Conservation (phyloP, 2,113 vertebrate species). For the human region GRCh38 chr16:77594501-77595000, state of each 20-base stretch:
- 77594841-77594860: not conserved
- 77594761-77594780: conserved; percentile 28
- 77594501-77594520: not conserved
- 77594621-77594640: not conserved
- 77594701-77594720: not conserved
- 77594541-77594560: not conserved
- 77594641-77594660: not conserved
- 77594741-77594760: conserved; percentile 9
- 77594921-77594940: conserved; percentile 84
- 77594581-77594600: not conserved
- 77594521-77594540: not conserved
- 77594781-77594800: not conserved
- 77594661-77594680: not conserved
- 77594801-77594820: not conserved
- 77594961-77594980: conserved; percentile 75
- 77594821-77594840: not conserved
- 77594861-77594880: not conserved
- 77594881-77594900: not conserved
- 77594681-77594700: not conserved
- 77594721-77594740: not conserved
- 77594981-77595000: conserved; percentile 80
- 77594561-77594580: not conserved
- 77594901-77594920: conserved; percentile 44
- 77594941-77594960: conserved; percentile 84
- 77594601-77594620: not conserved